phyloP scores from a whole-genome alignment of 2,797 vertebrate species.

The Sebastes baramenuke region DNA sequence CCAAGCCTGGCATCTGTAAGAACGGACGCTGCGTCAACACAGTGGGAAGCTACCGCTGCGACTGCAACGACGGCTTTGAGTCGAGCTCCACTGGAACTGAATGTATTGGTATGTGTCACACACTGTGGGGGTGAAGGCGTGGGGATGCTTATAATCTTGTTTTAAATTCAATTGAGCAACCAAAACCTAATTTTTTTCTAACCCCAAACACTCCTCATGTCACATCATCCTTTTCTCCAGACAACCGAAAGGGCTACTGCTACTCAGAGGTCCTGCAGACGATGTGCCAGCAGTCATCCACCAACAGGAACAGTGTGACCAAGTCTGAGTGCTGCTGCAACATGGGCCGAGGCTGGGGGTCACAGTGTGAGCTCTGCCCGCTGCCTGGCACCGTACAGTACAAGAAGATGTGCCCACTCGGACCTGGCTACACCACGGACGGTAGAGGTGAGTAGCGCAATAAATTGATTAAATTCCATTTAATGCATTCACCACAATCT shows the following conservation, averaged over 20 bases:
- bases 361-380: slow-evolving; percentile 92
- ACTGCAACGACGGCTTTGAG: slow-evolving; percentile 92
- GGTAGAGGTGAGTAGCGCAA: slow-evolving; percentile 84
- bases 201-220: background rate
- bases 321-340: slow-evolving; percentile 95
- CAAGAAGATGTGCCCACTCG: slow-evolving; percentile 94
- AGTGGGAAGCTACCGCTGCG: slow-evolving; percentile 90
- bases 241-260: slow-evolving; percentile 91
- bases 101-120: slow-evolving; percentile 83
- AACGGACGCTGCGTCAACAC: slow-evolving; percentile 92
- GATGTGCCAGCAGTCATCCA: slow-evolving; percentile 90
- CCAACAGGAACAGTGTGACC: slow-evolving; percentile 89
- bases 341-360: slow-evolving; percentile 90
- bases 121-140: background rate
- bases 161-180: background rate
- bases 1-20: slow-evolving; percentile 90
- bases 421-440: slow-evolving; percentile 90
- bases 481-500: background rate
- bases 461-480: background rate
- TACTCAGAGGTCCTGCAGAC: slow-evolving; percentile 92
- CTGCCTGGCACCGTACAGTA: slow-evolving; percentile 90
- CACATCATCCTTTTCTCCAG: slow-evolving; percentile 63
- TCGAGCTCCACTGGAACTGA: slow-evolving; percentile 88
- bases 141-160: background rate
- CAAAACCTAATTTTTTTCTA: background rate